Percentiles rank a stretch among this genome's conserved stretches.
Conservation (phyloP, 2,797 vertebrate genomes). For the Propithecus perrieri region DNA sequence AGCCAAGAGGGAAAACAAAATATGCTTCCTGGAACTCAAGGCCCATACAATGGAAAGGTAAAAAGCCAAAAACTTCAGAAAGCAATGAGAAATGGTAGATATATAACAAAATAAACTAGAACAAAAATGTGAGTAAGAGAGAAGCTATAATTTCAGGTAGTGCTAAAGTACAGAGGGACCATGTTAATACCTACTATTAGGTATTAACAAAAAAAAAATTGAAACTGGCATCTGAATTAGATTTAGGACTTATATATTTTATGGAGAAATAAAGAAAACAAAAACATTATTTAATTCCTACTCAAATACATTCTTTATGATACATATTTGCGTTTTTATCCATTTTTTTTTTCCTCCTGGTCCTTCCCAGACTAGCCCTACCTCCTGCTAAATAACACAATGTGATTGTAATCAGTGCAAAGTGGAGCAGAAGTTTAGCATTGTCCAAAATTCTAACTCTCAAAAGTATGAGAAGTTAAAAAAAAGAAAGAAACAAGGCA, state of each 20-base stretch:
- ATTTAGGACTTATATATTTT: not conserved
- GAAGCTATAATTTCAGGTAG: not conserved
- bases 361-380: not conserved
- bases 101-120: constrained; percentile 43
- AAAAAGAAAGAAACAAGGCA: too few species aligned
- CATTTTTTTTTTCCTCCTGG: not conserved
- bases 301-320: not conserved
- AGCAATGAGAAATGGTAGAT: constrained; percentile 30
- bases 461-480: not conserved
- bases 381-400: not conserved
- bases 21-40: constrained; percentile 12
- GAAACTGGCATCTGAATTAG: not conserved
- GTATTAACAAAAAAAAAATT: not conserved
- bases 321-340: not conserved
- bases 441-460: not conserved
- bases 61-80: constrained; percentile 44
- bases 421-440: not conserved
- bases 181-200: not conserved
- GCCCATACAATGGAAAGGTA: not conserved
- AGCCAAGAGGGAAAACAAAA: constrained; percentile 59
- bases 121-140: not conserved
- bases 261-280: constrained; percentile 10
- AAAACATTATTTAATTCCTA: not conserved
- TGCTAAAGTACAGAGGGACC: not conserved
- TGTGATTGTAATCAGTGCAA: not conserved